Conservation (phyloP, 92 coral and sea anemone species). For the Plumapathes pennacea region DNA sequence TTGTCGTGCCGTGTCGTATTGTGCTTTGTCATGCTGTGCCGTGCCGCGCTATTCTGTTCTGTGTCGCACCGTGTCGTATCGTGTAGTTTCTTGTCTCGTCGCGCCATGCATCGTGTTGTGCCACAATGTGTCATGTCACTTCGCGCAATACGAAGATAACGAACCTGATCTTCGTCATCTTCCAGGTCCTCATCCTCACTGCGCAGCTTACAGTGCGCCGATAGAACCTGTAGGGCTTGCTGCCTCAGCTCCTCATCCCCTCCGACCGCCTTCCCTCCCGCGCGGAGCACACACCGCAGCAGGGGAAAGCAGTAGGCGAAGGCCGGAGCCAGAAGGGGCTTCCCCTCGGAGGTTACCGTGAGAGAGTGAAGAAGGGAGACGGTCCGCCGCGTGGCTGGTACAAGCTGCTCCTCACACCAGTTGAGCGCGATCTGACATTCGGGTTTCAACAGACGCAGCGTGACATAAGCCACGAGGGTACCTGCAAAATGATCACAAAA, state of each 20-base stretch:
- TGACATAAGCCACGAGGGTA: conserved; percentile 50
- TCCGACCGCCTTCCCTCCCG: conserved; percentile 64
- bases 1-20: no score
- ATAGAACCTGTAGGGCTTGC: conserved; percentile 65
- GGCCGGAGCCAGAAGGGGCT: conserved; percentile 72
- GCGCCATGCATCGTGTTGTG: no score
- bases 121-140: neutral
- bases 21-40: no score
- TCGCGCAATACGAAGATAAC: neutral
- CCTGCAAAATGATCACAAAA: no score
- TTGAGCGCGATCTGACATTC: conserved; percentile 44
- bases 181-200: conserved; percentile 34
- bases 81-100: no score
- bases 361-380: conserved; percentile 46
- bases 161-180: conserved; percentile 32
- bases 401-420: conserved; percentile 75
- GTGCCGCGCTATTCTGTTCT: no score
- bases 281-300: conserved; percentile 66
- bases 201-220: conserved; percentile 82
- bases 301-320: conserved; percentile 91
- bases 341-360: conserved; percentile 18
- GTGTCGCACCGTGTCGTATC: no score
- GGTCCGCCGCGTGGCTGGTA: conserved; percentile 58
- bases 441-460: conserved; percentile 69
- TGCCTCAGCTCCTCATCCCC: conserved; percentile 76